phyloP scores from a whole-genome alignment of 2,797 vertebrate genomes.

The Lerista edwardsae region DNA sequence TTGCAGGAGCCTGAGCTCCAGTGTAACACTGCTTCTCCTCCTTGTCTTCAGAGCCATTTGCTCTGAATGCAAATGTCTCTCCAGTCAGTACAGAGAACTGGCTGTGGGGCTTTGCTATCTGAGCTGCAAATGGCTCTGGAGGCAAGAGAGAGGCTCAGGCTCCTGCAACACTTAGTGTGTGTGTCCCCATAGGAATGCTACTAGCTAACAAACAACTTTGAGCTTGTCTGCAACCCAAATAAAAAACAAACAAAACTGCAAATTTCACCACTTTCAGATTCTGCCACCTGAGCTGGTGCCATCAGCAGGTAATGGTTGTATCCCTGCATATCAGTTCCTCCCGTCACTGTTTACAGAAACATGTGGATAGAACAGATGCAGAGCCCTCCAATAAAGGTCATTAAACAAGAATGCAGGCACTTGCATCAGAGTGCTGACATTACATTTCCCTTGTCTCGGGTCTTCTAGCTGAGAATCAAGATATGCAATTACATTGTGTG shows the following conservation, averaged over 20 bases:
- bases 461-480: neutral
- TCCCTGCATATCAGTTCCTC: neutral
- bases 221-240: neutral
- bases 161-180: too few species aligned
- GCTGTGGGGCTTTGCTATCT: too few species aligned
- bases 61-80: too few species aligned
- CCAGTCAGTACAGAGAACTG: too few species aligned
- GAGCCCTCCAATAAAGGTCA: neutral
- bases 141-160: too few species aligned
- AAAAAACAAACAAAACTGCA: neutral
- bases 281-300: neutral
- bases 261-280: neutral
- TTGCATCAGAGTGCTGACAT: neutral
- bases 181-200: too few species aligned
- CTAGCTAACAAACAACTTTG: neutral
- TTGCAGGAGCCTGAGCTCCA: too few species aligned
- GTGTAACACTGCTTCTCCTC: too few species aligned
- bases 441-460: neutral
- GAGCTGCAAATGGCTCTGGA: too few species aligned
- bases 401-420: neutral
- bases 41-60: too few species aligned
- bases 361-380: neutral
- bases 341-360: neutral
- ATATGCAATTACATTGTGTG: neutral
- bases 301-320: neutral